Evolutionary conservation across 2,888 invertebrate species (phyloP).

Genomic region (Dicyrtomina minuta): DNA sequence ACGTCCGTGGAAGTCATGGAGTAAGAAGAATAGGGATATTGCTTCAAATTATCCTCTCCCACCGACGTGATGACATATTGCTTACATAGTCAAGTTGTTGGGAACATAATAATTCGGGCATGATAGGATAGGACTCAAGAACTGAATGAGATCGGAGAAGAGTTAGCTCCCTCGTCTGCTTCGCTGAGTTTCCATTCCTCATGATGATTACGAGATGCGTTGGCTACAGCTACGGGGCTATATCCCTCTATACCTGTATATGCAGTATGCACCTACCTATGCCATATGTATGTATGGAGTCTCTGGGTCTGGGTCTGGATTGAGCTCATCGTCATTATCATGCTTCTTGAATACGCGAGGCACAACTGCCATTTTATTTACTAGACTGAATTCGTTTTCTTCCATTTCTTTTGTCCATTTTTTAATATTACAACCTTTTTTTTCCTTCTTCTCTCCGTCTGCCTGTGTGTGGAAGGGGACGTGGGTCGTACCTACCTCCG

Average conservation of each 20-base stretch:
- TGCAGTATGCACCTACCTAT: background rate
- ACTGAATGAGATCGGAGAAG: slow-evolving; percentile 12
- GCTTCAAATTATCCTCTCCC: no score
- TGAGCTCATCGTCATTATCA: slow-evolving; percentile 23
- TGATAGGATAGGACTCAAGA: slow-evolving; percentile 25
- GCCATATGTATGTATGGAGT: background rate
- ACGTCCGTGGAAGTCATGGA: no score
- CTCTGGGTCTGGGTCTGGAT: no score
- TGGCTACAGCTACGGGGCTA: no score
- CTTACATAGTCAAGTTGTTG: no score
- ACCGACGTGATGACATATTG: no score
- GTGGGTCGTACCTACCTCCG: background rate
- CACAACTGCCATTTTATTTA: slow-evolving; percentile 17
- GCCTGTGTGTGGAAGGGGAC: background rate
- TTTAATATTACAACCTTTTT: background rate
- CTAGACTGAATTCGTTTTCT: slow-evolving; percentile 24
- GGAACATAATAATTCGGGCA: slow-evolving; percentile 17
- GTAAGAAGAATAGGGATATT: slow-evolving; percentile 21
- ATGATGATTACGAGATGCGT: slow-evolving; percentile 27
- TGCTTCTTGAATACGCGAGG: slow-evolving; percentile 20
- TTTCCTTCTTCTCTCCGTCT: background rate
- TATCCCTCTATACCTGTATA: no score
- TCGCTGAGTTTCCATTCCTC: slow-evolving; percentile 34
- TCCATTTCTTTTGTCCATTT: slow-evolving; percentile 6
- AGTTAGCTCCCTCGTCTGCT: slow-evolving; percentile 19